phyloP scores from a whole-genome alignment of 2,888 invertebrate genomes.

The Atrina japonica region DNA sequence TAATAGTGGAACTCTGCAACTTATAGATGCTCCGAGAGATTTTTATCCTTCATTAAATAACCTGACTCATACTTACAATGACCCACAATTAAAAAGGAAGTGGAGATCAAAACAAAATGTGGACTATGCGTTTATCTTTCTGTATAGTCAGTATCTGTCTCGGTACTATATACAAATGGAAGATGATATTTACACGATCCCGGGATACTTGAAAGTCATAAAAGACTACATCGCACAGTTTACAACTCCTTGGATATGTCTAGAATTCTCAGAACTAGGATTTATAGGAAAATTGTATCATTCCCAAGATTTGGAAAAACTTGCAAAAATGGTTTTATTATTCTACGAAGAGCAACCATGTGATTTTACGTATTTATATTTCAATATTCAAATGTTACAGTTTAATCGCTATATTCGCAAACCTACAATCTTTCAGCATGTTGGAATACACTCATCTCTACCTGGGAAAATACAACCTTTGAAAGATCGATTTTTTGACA shows the following conservation, averaged over 20 bases:
- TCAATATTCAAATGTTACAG: conserved; percentile 60
- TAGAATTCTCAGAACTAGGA: conserved; percentile 71
- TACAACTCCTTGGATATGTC: conserved; percentile 59
- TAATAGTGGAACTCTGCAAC: conserved; percentile 71
- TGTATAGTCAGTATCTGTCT: conserved; percentile 74
- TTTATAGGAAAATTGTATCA: conserved; percentile 68
- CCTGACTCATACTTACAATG: conserved; percentile 73
- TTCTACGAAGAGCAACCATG: conserved; percentile 68
- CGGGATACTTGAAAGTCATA: conserved; percentile 75
- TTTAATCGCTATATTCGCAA: conserved; percentile 51
- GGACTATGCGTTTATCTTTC: conserved; percentile 79
- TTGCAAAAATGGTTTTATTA: conserved; percentile 75
- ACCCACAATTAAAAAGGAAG: conserved; percentile 68
- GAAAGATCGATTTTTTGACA: conserved; percentile 63
- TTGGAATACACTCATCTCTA: conserved; percentile 63
- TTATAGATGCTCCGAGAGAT: conserved; percentile 69
- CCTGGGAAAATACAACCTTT: conserved; percentile 64
- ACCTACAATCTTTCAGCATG: conserved; percentile 69
- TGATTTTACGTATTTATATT: conserved; percentile 64
- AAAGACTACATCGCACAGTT: conserved; percentile 74
- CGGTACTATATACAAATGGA: conserved; percentile 80
- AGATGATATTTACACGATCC: conserved; percentile 78
- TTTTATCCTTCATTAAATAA: conserved; percentile 61
- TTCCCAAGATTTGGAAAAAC: conserved; percentile 54
- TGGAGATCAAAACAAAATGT: conserved; percentile 81